Evolutionary conservation across 2,797 vertebrate species (phyloP), one percentile per base, ranked within the genome.

Genomic region (Masticophis lateralis): DNA sequence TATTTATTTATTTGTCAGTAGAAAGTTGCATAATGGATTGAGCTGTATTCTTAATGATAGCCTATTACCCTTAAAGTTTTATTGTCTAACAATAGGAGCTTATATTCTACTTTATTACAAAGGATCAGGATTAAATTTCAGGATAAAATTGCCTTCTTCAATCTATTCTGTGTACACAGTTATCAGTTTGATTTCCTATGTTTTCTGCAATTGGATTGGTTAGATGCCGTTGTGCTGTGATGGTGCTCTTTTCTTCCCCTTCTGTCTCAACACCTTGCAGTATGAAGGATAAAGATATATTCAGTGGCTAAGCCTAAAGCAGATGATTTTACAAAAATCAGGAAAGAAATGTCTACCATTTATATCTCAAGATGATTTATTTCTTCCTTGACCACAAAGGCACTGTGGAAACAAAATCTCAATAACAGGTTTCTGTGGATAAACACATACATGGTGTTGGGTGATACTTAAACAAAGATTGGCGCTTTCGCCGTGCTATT

Each of bases 111-210:
- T 96, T 95, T 92, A 92, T 92, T 93, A 92, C 79, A 91, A 96
- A 94, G 83, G 91, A 94, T 86, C 92, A 92, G 83, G 56, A 88
- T 97, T 98, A 97, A 97, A 95, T 96, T 97, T 95, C 87, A 60
- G 59, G 7, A 60, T 90, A 63, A 94, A 87, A 87, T 92, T 93
- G 92, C 59, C 25, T 90, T 51, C 79, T 2, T 56, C 59, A 57
- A 57, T 92, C 93, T 89, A 95, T 94, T 96, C 93, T 89, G 94
- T 94, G 95, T 95, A 95, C 89, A 94, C 89, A 93, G 93, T 51
- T 61, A 94, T 87, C 91, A 86, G 87, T 95, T 93, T 92, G 88
- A 88, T 92, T 94, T 95, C 95, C 95, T 92, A 86, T 94, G 96
- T 83, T 92, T 94, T 91, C 91, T 91, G 12, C 95, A 96, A 96